Base-by-base conservation (phyloP, 2,888 invertebrate genomes). In the Pseudococcus longispinus region DNA sequence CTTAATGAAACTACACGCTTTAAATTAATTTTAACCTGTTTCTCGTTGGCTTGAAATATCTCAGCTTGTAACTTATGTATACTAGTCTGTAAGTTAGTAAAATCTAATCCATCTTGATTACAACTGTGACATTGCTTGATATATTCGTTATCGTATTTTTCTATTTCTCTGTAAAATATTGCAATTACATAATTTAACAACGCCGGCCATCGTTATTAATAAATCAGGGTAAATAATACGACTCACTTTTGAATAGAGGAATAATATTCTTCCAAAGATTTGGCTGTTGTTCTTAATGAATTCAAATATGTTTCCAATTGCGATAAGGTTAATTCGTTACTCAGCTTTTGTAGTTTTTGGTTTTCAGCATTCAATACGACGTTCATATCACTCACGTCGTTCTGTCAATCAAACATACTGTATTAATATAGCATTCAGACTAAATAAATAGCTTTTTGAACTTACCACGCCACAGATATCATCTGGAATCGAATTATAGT, bases 61-160 rank as follows among this genome's bases (percentile, higher is more conserved):
- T 84, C 84, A n/a, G 51, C 84, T 55, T 84, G 84, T 11, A 84
- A 32, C n/a, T 84, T 84, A 60, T 55, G 84, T 6, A 84, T 55
- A 26, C 32, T 84, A 0, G 84, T 84, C 60, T 84, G 84, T 37
- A 84, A 55, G 32, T 20, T 84, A 13, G 84, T 84, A 6, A 84
- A 84, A 32, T 84, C 84, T n/a, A 84, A 20, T 32, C 29, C 51
- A 60, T 84, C 84, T 55, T 84, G 55, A 20, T 84, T 60, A 20
- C 55, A 32, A 20, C 11, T 20, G 5, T 84, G 84, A 8, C 55
- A 84, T 26, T 60, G 55, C 18, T 60, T 84, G 32, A 60, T n/a
- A 13, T 60, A 84, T 20, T 51, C 84, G 26, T 37, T 20, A 5
- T 84, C 84, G 32, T 84, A 84, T 32, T 60, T 84, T 60, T 84